Evolutionary conservation across 2,797 vertebrate genomes (phyloP), one percentile per base, ranked within the genome.

Genomic region (Phyllotis vaccarum): DNA sequence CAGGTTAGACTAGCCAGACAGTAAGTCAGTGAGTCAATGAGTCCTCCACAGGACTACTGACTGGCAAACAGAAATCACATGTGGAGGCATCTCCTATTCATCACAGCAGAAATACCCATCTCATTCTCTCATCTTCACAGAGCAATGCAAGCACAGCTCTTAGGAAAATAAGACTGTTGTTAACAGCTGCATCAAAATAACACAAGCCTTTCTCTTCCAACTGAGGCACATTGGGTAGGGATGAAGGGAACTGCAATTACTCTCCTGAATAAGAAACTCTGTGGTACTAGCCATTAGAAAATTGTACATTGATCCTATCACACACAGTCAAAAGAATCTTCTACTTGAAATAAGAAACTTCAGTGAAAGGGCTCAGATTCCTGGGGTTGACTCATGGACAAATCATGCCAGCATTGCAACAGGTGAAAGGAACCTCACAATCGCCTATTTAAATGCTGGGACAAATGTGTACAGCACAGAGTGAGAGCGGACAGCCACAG

Each of bases 161-260:
- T 86, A 82, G 78, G 82, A 94, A 93, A 96, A 96, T 83, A 82
- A 64, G 85, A 37, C 82, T 94, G 92, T 52, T 96, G 72, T 92
- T 80, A 94, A 89, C 97, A 97, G 97, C 97, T 98, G 97, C 90
- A 93, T 93, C 80, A 72, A 70, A 92, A 91, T 79, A 96, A 95
- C 89, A 76, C 58, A 83, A 93, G 94, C 56, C 92, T 95, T 80
- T 96, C 96, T 97, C 75, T 80, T 92, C 95, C 91, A 89, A 94
- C 80, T 60, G 58, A 78, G 6, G 74, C n/a, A 19, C 4, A 19
- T 3, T 21, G 87, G 56, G 58, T 21, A 72, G 64, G 87, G 60
- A 78, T 0, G 40, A 13, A 64, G 52, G 46, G 76, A 24, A 66
- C 9, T 2, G 29, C 21, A 81, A 29, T n/a, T 8, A 40, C 40